These are phyloP conservation scores for Drosophila takahashii DNA, from an alignment of 1,140 invertebrate genomes.

Conservation along the genomic window DNA sequence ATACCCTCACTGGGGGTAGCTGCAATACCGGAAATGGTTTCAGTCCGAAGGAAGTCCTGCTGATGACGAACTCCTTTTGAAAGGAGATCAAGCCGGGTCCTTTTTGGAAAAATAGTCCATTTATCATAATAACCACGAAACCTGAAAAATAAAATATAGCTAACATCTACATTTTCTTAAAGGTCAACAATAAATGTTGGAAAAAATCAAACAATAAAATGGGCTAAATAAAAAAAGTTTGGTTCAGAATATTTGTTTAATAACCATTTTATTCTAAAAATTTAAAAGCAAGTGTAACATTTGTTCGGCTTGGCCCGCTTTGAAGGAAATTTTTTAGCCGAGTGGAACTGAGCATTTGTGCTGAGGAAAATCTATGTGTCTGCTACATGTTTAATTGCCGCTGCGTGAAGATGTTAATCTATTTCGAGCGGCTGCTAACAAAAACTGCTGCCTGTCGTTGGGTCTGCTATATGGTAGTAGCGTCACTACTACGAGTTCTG, in stretches of 20 bases:
- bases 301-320: neutral
- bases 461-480: constrained; percentile 12
- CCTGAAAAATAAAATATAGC: too few relatives aligned
- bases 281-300: neutral
- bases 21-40: constrained; percentile 6
- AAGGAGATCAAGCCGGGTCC: neutral
- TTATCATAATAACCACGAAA: neutral
- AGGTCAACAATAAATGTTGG: neutral
- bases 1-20: constrained; percentile 28
- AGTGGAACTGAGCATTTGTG: constrained; percentile 23
- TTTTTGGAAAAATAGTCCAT: neutral
- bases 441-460: constrained; percentile 35
- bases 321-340: constrained; percentile 15
- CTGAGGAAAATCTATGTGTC: constrained; percentile 48
- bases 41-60: neutral
- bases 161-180: too few relatives aligned
- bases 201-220: neutral
- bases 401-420: constrained; percentile 66
- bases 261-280: neutral
- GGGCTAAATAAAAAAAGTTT: fast-evolving
- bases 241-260: neutral
- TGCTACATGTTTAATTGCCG: constrained; percentile 64
- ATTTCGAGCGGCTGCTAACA: constrained; percentile 44
- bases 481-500: constrained; percentile 9
- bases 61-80: constrained; percentile 3